These are phyloP conservation scores for Manis pentadactyla DNA, from an alignment of 2,797 vertebrate genomes.

Conservation along the genomic window DNA sequence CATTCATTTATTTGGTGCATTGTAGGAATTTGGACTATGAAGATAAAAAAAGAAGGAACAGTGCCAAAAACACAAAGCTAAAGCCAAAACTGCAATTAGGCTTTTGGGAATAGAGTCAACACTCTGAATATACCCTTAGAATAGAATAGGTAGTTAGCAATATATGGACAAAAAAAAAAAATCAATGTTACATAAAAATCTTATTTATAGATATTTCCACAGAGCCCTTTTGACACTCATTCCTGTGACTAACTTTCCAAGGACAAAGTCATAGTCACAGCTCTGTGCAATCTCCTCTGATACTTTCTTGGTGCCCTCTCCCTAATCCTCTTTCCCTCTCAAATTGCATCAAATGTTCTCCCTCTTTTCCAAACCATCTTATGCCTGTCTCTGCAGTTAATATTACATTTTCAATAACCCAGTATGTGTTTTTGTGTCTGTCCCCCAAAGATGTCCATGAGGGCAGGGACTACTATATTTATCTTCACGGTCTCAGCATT, in stretches of 20 bases:
- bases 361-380: background rate
- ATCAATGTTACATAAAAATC: slow-evolving; percentile 27
- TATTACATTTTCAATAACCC: background rate
- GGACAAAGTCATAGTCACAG: background rate
- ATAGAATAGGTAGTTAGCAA: slow-evolving; percentile 17
- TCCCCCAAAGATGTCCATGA: background rate
- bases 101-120: slow-evolving; percentile 34
- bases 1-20: slow-evolving; percentile 55
- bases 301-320: background rate
- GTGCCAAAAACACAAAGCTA: slow-evolving; percentile 15
- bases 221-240: slow-evolving; percentile 24
- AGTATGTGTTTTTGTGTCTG: background rate
- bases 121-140: slow-evolving; percentile 18
- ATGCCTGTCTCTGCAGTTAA: background rate
- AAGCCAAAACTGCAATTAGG: slow-evolving; percentile 58
- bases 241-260: background rate
- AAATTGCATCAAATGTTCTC: background rate
- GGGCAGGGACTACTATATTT: background rate
- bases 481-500: background rate
- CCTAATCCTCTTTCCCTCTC: background rate
- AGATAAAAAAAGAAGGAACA: background rate
- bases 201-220: background rate
- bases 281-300: background rate
- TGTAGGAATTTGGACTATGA: background rate
- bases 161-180: background rate